phyloP scores from a whole-genome alignment of 2,113 vertebrate species.

The Hoplias malabaricus region DNA sequence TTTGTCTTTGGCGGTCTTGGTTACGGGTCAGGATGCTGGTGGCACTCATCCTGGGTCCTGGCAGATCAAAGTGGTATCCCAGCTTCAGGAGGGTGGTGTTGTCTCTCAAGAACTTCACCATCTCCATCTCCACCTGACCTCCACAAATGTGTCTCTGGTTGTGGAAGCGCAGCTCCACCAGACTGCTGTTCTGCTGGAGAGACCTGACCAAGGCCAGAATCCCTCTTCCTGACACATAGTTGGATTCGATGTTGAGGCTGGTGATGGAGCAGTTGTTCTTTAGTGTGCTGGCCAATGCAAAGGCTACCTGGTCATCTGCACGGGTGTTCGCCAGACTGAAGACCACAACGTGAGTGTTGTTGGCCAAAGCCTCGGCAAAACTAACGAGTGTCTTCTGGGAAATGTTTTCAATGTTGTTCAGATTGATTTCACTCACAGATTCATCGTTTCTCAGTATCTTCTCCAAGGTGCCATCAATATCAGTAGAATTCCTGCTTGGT shows the following conservation, averaged over 20 bases:
- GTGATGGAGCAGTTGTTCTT: constrained; percentile 76
- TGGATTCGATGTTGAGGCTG: constrained; percentile 84
- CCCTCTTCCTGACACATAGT: constrained; percentile 86
- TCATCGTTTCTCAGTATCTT: constrained; percentile 77
- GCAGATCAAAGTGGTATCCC: constrained; percentile 90
- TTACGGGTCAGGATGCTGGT: constrained; percentile 88
- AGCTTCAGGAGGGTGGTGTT: constrained; percentile 85
- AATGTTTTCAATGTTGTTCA: constrained; percentile 91
- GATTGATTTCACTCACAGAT: constrained; percentile 77
- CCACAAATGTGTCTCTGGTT: constrained; percentile 92
- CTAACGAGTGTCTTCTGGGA: constrained; percentile 77
- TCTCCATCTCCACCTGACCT: constrained; percentile 91
- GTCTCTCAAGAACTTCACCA: constrained; percentile 82
- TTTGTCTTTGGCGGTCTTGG: constrained; percentile 88
- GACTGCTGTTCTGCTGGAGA: constrained; percentile 76
- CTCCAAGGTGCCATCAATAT: constrained; percentile 80
- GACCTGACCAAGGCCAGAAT: constrained; percentile 83
- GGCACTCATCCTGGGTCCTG: constrained; percentile 88
- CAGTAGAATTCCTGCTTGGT: constrained; percentile 72
- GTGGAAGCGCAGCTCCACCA: constrained; percentile 87
- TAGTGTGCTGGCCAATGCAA: constrained; percentile 83
- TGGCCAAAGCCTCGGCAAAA: constrained; percentile 80
- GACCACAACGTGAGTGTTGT: constrained; percentile 79
- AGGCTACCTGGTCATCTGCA: constrained; percentile 80
- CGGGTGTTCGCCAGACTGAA: constrained; percentile 86